A percentile compares a stretch with the other conserved stretches of the same genome.
Conservation (phyloP, 2,888 invertebrate species). For the Lumbricus terrestris region DNA sequence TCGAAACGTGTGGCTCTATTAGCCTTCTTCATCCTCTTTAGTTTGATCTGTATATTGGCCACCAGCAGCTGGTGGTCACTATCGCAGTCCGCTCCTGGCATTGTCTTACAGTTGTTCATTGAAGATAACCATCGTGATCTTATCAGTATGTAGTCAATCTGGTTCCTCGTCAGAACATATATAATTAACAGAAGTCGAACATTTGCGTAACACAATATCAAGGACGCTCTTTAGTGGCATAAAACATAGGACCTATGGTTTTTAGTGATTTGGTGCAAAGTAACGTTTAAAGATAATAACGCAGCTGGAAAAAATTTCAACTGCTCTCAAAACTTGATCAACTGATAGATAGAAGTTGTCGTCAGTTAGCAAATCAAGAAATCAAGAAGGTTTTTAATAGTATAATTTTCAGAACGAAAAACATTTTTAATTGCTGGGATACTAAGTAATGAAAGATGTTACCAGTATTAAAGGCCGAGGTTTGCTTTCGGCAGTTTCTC, state of each 20-base stretch:
- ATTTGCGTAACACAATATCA: not conserved
- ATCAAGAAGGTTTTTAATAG: not conserved
- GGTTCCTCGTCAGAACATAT: no score
- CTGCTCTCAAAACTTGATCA: not conserved
- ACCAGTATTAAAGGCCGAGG: not conserved
- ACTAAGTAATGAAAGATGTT: not conserved
- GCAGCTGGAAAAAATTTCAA: not conserved
- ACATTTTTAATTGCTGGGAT: not conserved
- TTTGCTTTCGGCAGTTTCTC: no score
- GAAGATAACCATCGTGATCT: no score
- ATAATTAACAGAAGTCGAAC: not conserved
- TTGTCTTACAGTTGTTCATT: no score
- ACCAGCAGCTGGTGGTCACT: no score
- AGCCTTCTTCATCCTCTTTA: no score
- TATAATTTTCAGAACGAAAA: not conserved
- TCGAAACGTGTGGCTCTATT: no score
- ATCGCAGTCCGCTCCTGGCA: no score
- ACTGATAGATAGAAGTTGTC: not conserved
- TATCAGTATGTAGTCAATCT: no score
- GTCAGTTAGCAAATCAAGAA: not conserved
- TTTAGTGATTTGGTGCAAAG: not conserved
- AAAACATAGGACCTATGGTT: not conserved
- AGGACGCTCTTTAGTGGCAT: no score
- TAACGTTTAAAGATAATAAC: not conserved
- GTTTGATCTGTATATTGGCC: no score